Evolutionary conservation across 2,888 invertebrate species (phyloP).

Genomic region (Sericinus montela): DNA sequence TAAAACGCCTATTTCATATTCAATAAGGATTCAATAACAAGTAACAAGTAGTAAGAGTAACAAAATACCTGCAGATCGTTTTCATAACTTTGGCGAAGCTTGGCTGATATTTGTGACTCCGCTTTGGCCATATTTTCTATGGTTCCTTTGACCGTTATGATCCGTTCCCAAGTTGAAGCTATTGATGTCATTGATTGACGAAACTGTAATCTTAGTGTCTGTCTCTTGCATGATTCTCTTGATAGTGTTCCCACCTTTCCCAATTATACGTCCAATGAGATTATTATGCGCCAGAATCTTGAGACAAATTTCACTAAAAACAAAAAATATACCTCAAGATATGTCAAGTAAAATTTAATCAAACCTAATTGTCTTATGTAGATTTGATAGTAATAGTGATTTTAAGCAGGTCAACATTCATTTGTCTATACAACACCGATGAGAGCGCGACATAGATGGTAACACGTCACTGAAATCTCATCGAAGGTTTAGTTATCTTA

Average conservation of each 20-base stretch:
- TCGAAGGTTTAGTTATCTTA: too few species aligned
- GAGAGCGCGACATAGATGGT: too few species aligned
- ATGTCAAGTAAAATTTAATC: too few species aligned
- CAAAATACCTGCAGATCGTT: constrained; percentile 88
- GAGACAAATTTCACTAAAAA: constrained; percentile 92
- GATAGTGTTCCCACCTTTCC: constrained; percentile 97
- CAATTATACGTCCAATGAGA: constrained; percentile 98
- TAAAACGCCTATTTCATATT: too few species aligned
- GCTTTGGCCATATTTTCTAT: constrained; percentile 96
- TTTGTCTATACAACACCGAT: too few species aligned
- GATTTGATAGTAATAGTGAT: too few species aligned
- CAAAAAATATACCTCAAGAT: constrained; percentile 26
- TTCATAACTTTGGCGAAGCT: constrained; percentile 97
- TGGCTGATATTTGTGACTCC: constrained; percentile 96
- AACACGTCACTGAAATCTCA: too few species aligned
- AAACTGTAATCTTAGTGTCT: constrained; percentile 97
- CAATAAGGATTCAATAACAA: too few species aligned
- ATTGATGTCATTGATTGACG: constrained; percentile 96
- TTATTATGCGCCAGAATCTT: constrained; percentile 98
- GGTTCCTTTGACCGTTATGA: constrained; percentile 96
- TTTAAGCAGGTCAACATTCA: too few species aligned
- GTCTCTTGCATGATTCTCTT: constrained; percentile 99
- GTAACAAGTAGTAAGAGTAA: too few species aligned
- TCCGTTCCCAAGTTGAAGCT: constrained; percentile 97
- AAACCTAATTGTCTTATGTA: too few species aligned